Evolutionary conservation across 2,888 invertebrate genomes (phyloP), one percentile per base, ranked within the genome.

Genomic region (Ornithoptera priamus): DNA sequence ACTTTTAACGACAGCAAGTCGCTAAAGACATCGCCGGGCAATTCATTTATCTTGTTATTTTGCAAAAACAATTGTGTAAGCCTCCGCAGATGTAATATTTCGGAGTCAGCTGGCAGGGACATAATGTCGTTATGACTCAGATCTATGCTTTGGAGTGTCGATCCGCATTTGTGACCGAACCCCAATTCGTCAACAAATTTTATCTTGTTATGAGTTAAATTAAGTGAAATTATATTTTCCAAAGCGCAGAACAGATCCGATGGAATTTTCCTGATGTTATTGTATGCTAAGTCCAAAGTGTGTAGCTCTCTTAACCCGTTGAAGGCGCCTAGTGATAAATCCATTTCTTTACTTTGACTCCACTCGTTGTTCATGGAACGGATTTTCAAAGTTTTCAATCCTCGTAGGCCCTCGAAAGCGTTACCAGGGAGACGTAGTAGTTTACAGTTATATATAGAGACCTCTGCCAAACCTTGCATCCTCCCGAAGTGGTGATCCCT

Each of bases 121-220:
- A 95, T 94, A 72, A 98, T 93, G 80, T 96, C 96, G 88, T 98
- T 98, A 81, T 94, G 92, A 74, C 97, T 97, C 73, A 97, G 88
- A 85, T 98, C 97, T 77, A 98, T 90, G 69, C 95, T 94, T 80
- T 96, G 95, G 77, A 97, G 86, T 78, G 97, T 97, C 71, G 95
- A 94, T 69, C 94, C 95, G 75, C 92, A 92, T 80, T 90, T 90
- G 78, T 91, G 88, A 59, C 92, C 91, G 81, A 97, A 95, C 36
- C 97, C 97, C 74, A 97, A 88, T 78, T 95, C 94, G 78, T 96
- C 96, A 5, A 96, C 94, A 78, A 96, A 96, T 76, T 95, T 95
- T 70, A 98, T 94, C 78, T 96, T 95, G 90, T 98, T 98, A 71
- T 95, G 94, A 39, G 97, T 97, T 80, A 98, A 91, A 90, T 98